Conservation (phyloP, 2,797 vertebrate species). For the Enteromius thamalakanensis region DNA sequence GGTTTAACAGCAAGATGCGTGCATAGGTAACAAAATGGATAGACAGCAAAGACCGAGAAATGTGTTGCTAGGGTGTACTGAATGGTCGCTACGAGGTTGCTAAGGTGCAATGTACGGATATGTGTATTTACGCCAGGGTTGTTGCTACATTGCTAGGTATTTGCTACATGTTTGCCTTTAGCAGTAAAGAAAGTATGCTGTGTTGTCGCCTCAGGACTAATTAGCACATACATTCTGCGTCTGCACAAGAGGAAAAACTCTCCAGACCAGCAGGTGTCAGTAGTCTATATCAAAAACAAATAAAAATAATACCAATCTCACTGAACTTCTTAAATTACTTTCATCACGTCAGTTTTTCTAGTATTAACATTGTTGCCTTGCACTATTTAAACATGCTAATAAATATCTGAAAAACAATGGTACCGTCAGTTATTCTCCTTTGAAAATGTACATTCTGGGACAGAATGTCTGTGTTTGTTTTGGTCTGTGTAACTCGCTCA, state of each 20-base stretch:
- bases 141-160: neutral
- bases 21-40: conserved; percentile 30
- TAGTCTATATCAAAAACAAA: too few species aligned
- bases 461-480: too few species aligned
- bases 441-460: too few species aligned
- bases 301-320: too few species aligned
- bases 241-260: neutral
- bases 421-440: too few species aligned
- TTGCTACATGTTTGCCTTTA: too few species aligned
- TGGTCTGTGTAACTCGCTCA: too few species aligned
- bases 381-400: too few species aligned
- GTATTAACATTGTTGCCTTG: too few species aligned
- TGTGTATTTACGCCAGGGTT: neutral
- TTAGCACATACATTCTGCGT: neutral
- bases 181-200: neutral
- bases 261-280: neutral
- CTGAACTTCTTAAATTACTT: too few species aligned
- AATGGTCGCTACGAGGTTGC: neutral
- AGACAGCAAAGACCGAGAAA: neutral
- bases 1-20: neutral
- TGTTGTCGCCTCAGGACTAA: neutral
- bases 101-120: neutral
- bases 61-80: neutral
- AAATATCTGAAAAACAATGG: too few species aligned
- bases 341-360: too few species aligned